Base-by-base conservation (phyloP, 2,888 invertebrate species). In the Apamea monoglypha region DNA sequence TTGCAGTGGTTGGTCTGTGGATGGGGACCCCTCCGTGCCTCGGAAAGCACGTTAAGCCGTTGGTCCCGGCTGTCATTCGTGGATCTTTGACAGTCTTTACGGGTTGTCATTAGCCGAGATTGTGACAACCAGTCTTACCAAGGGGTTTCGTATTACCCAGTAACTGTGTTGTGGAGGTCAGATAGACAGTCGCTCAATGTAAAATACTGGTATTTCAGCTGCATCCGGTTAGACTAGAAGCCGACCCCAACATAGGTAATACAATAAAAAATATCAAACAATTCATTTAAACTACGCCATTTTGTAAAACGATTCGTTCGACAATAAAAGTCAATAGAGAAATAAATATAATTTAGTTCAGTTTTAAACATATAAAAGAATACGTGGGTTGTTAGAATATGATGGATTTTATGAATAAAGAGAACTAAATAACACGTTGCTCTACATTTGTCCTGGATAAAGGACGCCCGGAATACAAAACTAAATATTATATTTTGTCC, bases 311-410 rank as follows among this genome's bases (percentile, higher is more conserved):
- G 66, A 71, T 75, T 81, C 59, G n/a, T 29, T 2, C 3, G 50
- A 16, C n/a, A n/a, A 40, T 71, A 67, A 78, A 71, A 47, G 71
- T 78, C 70, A 66, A n/a, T 53, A 53, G 29, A 14, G 12, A 44
- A 75, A 75, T 72, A 75, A 74, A 74, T 78, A 32, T 50, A 56
- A 64, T 68, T 53, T 69, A 66, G 68, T 76, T 67, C 3, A 29
- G 16, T 69, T 44, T n/a, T 18, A 29, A 63, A 67, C 68, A 36
- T 78, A 50, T 47, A 25, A n/a, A 61, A 44, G 36, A 32, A 53
- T 18, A 75, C 68, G 84, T 79, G 72, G 75, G 75, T 0, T 25
- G 64, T 1, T 56, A 25, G 21, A 53, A 32, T 7, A 56, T 71
- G 68, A 40, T 7, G 14, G 29, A 53, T 83, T 75, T 64, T 69